These are phyloP conservation scores for Pissodes strobi DNA, from an alignment of 1,140 invertebrate species.

Conservation along the genomic window DNA sequence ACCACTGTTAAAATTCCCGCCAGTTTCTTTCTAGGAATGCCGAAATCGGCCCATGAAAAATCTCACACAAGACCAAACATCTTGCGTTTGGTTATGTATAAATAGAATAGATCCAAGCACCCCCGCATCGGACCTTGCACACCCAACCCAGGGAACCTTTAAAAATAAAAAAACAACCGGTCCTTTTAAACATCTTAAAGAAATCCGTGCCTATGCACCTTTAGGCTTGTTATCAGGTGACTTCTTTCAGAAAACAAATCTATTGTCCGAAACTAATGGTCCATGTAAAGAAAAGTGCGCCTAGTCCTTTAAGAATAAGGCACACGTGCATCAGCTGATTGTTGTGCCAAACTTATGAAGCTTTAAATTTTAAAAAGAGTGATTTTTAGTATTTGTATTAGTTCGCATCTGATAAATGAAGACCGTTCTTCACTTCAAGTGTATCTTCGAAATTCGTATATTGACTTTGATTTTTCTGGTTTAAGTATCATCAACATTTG, in stretches of 20 bases:
- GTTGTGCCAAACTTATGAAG: slow-evolving; percentile 1
- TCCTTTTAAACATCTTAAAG: slow-evolving; percentile 7
- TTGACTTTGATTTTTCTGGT: too few species aligned
- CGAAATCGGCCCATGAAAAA: not conserved
- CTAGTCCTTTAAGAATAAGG: slow-evolving; percentile 12
- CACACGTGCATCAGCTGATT: slow-evolving; percentile 25
- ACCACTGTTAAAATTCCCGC: too few species aligned
- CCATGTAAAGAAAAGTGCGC: not conserved
- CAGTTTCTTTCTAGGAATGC: not conserved
- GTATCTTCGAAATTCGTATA: too few species aligned
- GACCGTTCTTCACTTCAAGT: too few species aligned
- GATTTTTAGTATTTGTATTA: too few species aligned
- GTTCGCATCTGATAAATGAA: too few species aligned
- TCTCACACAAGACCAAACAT: slow-evolving; percentile 1
- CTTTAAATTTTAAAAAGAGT: too few species aligned
- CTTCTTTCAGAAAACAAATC: slow-evolving; percentile 10
- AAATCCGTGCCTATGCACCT: not conserved
- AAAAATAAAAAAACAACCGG: slow-evolving; percentile 15
- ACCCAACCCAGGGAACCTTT: not conserved
- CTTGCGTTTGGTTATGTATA: slow-evolving; percentile 2
- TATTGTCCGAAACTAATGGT: slow-evolving; percentile 2
- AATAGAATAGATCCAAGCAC: too few species aligned
- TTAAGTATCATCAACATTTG: too few species aligned
- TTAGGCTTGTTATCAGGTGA: slow-evolving; percentile 21
- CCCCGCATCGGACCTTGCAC: slow-evolving; percentile 4